Base-by-base conservation (phyloP, 2,888 invertebrate species). In the Clanis bilineata region DNA sequence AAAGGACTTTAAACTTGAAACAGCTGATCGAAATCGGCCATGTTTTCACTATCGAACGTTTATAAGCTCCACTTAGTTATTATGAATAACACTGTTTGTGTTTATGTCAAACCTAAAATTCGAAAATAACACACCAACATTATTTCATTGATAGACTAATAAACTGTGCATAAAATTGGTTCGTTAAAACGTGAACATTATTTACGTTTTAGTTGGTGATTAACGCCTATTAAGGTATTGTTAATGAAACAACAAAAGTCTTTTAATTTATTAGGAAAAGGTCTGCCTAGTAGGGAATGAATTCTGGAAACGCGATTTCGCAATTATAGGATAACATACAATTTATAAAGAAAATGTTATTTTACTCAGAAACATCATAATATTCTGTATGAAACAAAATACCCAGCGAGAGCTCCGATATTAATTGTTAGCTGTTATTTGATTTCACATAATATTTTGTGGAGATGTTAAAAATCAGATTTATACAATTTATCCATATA, bases 181-280 rank as follows among this genome's bases (percentile, higher is more conserved):
- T 51, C n/a, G 51, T 32, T 51, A 32, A 51, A 51, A 18, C 18
- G 51, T 18, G 45, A 47, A 47, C 38, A 58, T 58, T 28, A 51
- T 39, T 58, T 28, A 51, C 28, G 18, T 51, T 58, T 51, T 39
- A 47, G 28, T 23, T 22, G 39, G 58, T 58, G 32, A 25, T 58
- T 58, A 58, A 39, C 45, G 47, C 39, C 51, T 28, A 51, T 58
- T 58, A 58, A 25, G 15, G 58, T 22, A 15, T 25, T 39, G 45
- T 57, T 47, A 57, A 57, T 25, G 57, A 57, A 47, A 57, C 57
- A 23, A 23, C 57, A 47, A 45, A 57, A 47, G 44, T 45, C 36
- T 57, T 45, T 43, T 57, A 38, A 57, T 57, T 57, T 57, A 28
- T 57, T 47, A 47, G 32, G 10, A 32, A 51, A 10, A 32, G 51